phyloP scores from a whole-genome alignment of 2,113 vertebrate genomes.

The Apaloderma vittatum region DNA sequence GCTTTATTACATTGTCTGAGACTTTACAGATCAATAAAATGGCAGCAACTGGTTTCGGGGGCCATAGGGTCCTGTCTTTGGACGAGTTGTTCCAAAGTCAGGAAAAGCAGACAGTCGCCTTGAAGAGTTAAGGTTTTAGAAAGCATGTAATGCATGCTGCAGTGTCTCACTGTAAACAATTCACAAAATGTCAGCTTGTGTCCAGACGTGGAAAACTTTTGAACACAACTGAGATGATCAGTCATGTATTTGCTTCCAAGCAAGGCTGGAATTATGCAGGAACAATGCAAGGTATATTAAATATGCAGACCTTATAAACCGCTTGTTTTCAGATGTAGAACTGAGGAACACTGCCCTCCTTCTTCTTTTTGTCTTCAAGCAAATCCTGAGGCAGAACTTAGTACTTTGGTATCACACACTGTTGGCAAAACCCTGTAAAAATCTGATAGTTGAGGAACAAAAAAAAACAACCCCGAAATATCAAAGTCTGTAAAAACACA shows the following conservation, averaged over 20 bases:
- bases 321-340: not conserved
- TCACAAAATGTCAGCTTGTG: not conserved
- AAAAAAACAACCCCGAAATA: not conserved
- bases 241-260: not conserved
- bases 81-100: not conserved
- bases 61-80: not conserved
- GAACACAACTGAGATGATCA: not conserved
- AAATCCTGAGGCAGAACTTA: not conserved
- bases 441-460: not conserved
- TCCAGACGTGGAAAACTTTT: slow-evolving; percentile 25
- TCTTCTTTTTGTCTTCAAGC: not conserved
- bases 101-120: not conserved
- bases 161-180: slow-evolving; percentile 48
- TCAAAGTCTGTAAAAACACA: not conserved
- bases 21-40: not conserved
- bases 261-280: not conserved
- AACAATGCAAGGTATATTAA: not conserved
- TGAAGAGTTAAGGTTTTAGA: not conserved
- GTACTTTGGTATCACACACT: not conserved
- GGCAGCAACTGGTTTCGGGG: not conserved
- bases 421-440: not conserved
- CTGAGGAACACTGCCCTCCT: not conserved
- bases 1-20: not conserved
- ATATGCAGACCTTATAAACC: not conserved
- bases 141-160: not conserved